A percentile compares a stretch with the other conserved stretches of the same genome.
Conservation (phyloP, 2,113 vertebrate genomes). For the Rhipidura dahli region DNA sequence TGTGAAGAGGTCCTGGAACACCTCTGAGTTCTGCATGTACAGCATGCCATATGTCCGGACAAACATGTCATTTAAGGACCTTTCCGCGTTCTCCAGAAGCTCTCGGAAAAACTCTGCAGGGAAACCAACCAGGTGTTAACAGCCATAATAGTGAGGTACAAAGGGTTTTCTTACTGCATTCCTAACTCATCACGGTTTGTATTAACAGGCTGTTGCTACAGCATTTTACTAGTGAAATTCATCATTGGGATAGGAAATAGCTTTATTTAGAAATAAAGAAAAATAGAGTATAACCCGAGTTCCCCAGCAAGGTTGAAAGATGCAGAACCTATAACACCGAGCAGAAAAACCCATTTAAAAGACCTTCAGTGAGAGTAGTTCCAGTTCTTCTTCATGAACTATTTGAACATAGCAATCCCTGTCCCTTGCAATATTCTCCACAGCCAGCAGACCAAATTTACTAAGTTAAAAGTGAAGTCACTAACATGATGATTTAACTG, state of each 20-base stretch:
- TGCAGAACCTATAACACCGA: neutral
- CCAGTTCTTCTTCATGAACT: neutral
- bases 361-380: neutral
- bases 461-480: neutral
- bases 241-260: neutral
- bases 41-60: constrained; percentile 89
- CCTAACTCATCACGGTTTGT: neutral
- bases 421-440: neutral
- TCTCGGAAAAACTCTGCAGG: constrained; percentile 93
- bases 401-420: neutral
- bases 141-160: accelerated
- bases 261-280: neutral
- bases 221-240: neutral
- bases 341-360: neutral
- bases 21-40: constrained; percentile 93
- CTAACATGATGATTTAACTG: neutral
- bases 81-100: constrained; percentile 92
- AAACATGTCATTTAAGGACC: constrained; percentile 92
- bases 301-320: neutral
- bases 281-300: neutral
- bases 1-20: constrained; percentile 94
- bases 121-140: neutral
- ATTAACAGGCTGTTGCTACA: neutral
- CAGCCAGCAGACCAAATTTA: neutral
- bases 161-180: neutral